Conservation (phyloP, 2,888 invertebrate genomes). For the Andrena flavipes region DNA sequence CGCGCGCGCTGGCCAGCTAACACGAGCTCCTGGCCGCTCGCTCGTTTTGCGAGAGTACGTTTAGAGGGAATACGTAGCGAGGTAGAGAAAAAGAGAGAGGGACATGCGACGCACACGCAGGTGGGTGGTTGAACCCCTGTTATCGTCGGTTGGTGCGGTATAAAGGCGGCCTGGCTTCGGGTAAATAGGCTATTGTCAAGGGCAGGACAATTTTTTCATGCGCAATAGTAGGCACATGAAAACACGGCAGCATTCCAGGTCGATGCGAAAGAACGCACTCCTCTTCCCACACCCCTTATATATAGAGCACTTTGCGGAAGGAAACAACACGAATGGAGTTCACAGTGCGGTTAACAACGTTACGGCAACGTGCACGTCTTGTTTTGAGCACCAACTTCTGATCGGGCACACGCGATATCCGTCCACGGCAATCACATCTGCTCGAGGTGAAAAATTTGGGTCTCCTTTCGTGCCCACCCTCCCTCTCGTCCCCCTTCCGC, state of each 20-base stretch:
- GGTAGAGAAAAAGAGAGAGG: conserved; percentile 70
- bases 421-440: conserved; percentile 69
- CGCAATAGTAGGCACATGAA: conserved; percentile 82
- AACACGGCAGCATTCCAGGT: conserved; percentile 72
- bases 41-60: conserved; percentile 35
- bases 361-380: conserved; percentile 45
- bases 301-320: conserved; percentile 52
- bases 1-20: conserved; percentile 13
- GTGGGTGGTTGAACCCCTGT: conserved; percentile 77
- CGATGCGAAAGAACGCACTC: conserved; percentile 66
- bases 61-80: conserved; percentile 65
- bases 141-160: conserved; percentile 69
- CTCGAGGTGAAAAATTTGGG: conserved; percentile 67
- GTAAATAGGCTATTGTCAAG: conserved; percentile 81
- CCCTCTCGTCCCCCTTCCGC: conserved; percentile 50
- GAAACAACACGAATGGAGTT: conserved; percentile 38
- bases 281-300: conserved; percentile 60
- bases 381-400: conserved; percentile 7
- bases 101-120: conserved; percentile 65
- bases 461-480: conserved; percentile 58
- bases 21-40: conserved; percentile 35
- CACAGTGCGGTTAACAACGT: conserved; percentile 50
- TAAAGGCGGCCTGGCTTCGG: conserved; percentile 56
- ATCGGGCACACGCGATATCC: conserved; percentile 47
- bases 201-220: conserved; percentile 83